Evolutionary conservation across 2,113 vertebrate species (phyloP), one percentile per base, ranked within the genome.

Genomic region (Tupaia tana): DNA sequence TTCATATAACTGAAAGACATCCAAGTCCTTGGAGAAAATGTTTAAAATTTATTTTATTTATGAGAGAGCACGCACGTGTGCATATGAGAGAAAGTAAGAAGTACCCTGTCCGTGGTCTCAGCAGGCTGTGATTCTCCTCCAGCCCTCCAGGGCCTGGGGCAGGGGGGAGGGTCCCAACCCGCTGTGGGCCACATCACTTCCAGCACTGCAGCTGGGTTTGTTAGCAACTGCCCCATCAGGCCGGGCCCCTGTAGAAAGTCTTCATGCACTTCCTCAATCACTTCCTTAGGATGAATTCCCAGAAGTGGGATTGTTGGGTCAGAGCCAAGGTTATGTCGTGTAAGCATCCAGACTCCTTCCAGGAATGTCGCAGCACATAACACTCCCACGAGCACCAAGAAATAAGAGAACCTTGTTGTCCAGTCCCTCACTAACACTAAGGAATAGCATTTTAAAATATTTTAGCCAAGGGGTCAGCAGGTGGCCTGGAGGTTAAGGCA

Each of bases 231-330:
- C 43, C 4, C 43, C 43, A 43, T 43, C 43, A 43, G 43, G 43
- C 43, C 43, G 43, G 43, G 43, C 43, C 43, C 43, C 43, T 43
- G 43, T 43, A 43, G 43, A 43, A 91, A 73, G 52, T 61, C 22
- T 86, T 74, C 54, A 54, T 25, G 61, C 63, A 20, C 78, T 80
- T 93, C 52, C 67, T 34, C 69, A 67, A 22, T 80, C 31, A 14
- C 43, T 90, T 71, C 27, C 77, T 86, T 71, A 66, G 66, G 66
- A 89, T 56, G 54, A 78, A 66, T 89, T 92, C 73, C 93, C 59
- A 70, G 25, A 66, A 54, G 2, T 34, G 14, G 34, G 13, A 54
- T 13, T 58, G 22, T 20, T 59, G 77, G 19, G 11, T 34, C n/a
- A 15, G 20, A 87, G 71, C 13, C 29, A 3, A 19, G 10, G 9